These are phyloP conservation scores for Agrenia bidenticulata DNA, from an alignment of 2,888 invertebrate species.

Conservation along the genomic window DNA sequence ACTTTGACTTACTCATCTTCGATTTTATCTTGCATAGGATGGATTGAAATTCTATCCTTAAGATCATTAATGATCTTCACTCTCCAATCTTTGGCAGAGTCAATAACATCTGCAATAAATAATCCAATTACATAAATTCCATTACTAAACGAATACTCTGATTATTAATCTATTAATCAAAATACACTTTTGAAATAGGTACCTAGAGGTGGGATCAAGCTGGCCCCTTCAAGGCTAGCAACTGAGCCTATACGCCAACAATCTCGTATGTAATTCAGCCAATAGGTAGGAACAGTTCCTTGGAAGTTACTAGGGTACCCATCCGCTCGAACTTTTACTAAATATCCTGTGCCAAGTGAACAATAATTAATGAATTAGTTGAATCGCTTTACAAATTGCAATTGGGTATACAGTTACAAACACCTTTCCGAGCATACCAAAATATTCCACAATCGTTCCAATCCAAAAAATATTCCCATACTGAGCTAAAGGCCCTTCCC, in stretches of 20 bases:
- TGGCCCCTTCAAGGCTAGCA: not conserved
- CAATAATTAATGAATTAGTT: not conserved
- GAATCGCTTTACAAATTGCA: not conserved
- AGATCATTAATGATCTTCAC: not conserved
- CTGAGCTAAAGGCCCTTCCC: not conserved
- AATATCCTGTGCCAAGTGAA: not conserved
- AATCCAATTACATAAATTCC: not conserved
- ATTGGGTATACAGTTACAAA: not conserved
- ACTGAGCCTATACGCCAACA: not conserved
- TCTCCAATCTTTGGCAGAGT: not conserved
- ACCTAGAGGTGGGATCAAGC: not conserved
- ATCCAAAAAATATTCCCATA: not conserved
- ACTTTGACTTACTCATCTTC: not conserved
- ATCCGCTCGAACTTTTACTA: not conserved
- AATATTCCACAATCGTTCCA: not conserved
- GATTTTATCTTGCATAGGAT: not conserved
- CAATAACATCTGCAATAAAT: not conserved
- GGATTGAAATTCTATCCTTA: not conserved
- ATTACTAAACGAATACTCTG: not conserved
- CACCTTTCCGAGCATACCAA: not conserved
- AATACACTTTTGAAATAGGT: too few relatives aligned
- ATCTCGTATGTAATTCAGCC: not conserved
- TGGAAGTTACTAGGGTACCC: not conserved
- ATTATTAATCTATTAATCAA: not conserved
- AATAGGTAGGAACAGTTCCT: not conserved